phyloP scores from a whole-genome alignment of 2,113 vertebrate genomes.

The Seriola rivoliana region DNA sequence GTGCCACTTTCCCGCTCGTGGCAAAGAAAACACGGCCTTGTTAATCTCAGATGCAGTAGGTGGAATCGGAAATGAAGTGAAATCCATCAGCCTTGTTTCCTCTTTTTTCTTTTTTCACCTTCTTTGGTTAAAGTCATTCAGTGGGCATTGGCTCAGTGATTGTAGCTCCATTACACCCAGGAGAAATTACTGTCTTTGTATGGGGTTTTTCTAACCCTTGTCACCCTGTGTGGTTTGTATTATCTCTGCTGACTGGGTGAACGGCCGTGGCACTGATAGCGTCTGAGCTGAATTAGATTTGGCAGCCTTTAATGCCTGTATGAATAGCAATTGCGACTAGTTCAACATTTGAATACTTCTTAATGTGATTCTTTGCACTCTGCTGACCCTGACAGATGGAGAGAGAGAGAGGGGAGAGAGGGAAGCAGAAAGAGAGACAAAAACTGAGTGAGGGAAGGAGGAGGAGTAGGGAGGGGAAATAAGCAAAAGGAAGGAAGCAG shows the following conservation, averaged over 20 bases:
- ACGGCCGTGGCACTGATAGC: constrained; percentile 47
- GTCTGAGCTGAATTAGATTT: constrained; percentile 72
- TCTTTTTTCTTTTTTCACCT: constrained; percentile 20
- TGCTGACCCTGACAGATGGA: constrained; percentile 69
- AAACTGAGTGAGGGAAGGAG: not conserved
- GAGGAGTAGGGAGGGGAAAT: not conserved
- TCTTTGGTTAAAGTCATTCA: constrained; percentile 37
- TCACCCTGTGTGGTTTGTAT: constrained; percentile 50
- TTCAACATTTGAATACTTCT: constrained; percentile 72
- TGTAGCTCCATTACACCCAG: constrained; percentile 68
- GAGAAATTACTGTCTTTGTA: constrained; percentile 54
- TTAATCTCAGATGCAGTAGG: constrained; percentile 63
- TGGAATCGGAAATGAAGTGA: constrained; percentile 59
- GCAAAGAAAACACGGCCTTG: constrained; percentile 60
- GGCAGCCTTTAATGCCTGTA: constrained; percentile 73
- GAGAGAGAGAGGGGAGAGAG: constrained; percentile 3
- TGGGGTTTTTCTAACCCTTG: constrained; percentile 52
- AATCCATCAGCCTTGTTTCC: constrained; percentile 21
- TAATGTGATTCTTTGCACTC: constrained; percentile 75
- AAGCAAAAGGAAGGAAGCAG: not conserved
- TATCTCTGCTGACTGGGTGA: constrained; percentile 66
- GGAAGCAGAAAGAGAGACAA: not conserved
- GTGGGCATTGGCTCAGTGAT: constrained; percentile 43
- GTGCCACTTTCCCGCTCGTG: constrained; percentile 39
- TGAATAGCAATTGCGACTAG: constrained; percentile 73